Base-by-base conservation (phyloP, 2,888 invertebrate species). In the Disparrhopalites patrizii region DNA sequence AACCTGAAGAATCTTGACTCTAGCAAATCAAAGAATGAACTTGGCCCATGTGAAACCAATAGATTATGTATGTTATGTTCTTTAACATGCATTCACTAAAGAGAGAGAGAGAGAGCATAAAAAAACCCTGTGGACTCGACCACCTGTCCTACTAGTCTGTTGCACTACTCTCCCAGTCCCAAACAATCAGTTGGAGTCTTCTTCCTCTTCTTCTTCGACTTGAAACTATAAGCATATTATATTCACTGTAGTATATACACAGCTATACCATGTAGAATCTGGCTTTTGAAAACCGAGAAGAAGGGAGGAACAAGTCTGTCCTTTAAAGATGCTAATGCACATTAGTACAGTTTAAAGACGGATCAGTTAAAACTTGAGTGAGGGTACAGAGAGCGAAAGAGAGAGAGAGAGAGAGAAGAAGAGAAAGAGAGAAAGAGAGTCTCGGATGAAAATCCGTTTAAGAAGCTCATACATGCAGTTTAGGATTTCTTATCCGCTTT, bases 21-120 rank as follows among this genome's bases (percentile, higher is more conserved):
- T 30, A 60, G 60, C 60, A 60, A 60, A 60, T 60, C 47, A 60
- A 60, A 60, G 60, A 60, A 36, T 61, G 61, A 61, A 61, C 51
- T 51, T 61, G 61, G 61, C 61, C 61, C 61, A 61, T 61, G 61
- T 51, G 51, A 51, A 61, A 30, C 31, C 30, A 52, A 61, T 61
- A 50, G 43, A 61, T 23, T 27, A 25, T 15, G 47, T 47, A 47
- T 47, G 23, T 18, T 15, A 20, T 23, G 23, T 47, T n/a, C n/a
- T n/a, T n/a, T n/a, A n/a, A n/a, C n/a, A n/a, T n/a, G n/a, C n/a
- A n/a, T n/a, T n/a, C n/a, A n/a, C n/a, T n/a, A 51, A 27, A 5
- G 7, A 51, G 25, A 23, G 23, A 51, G 27, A 28, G 51, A 20
- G 20, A 20, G 23, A 50, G 50, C 18, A 36, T 25, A 30, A 56